These are phyloP conservation scores for Tokudaia tokunoshimensis DNA, from an alignment of 2,797 vertebrate species.

Conservation along the genomic window DNA sequence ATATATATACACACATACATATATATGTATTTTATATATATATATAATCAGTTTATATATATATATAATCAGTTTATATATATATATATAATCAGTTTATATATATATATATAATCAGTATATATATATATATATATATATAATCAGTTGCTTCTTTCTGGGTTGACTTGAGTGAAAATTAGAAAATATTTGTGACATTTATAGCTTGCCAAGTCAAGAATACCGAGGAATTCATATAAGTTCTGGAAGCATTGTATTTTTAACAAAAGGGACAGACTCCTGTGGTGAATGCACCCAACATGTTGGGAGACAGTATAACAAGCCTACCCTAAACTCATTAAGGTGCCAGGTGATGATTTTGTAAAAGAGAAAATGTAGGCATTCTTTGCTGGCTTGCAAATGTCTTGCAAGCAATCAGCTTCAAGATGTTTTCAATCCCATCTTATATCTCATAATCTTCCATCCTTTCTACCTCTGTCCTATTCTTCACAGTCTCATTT, in stretches of 20 bases:
- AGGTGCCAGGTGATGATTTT: neutral
- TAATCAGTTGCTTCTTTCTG: neutral
- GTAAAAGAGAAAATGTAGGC: neutral
- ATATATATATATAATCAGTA: too few species aligned
- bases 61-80: too few species aligned
- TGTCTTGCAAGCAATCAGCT: neutral
- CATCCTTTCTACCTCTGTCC: too few species aligned
- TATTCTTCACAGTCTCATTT: neutral
- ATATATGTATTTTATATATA: too few species aligned
- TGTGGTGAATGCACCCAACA: neutral
- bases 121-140: too few species aligned
- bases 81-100: too few species aligned
- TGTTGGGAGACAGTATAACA: neutral
- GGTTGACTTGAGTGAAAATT: neutral
- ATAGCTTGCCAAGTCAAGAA: neutral
- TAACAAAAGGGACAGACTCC: neutral
- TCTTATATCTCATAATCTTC: neutral
- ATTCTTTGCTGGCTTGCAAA: neutral
- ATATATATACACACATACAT: too few species aligned
- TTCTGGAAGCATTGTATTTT: neutral
- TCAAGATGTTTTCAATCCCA: too few species aligned
- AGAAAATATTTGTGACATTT: neutral
- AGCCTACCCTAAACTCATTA: neutral
- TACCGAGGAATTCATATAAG: neutral
- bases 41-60: too few species aligned